phyloP scores from a whole-genome alignment of 2,888 invertebrate genomes.

The Trachelus iudaicus region DNA sequence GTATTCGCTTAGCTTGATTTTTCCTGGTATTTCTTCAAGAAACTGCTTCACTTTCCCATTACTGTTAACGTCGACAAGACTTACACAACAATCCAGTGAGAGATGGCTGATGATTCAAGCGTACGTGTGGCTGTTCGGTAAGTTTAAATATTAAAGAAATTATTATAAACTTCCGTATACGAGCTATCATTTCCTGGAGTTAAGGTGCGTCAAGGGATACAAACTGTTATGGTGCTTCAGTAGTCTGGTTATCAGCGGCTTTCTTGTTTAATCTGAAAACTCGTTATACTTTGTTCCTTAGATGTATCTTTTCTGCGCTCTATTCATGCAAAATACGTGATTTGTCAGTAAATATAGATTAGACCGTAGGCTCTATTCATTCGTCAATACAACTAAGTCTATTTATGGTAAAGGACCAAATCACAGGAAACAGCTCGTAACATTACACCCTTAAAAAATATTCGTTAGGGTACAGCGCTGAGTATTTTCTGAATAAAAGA shows the following conservation, averaged over 20 bases:
- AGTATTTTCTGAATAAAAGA: not conserved
- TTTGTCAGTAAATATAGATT: not conserved
- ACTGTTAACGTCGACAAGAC: conserved; percentile 21
- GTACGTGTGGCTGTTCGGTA: conserved; percentile 64
- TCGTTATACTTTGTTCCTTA: not conserved
- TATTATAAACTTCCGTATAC: conserved; percentile 6
- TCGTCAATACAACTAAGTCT: conserved; percentile 3
- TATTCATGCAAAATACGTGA: not conserved
- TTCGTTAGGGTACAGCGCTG: not conserved
- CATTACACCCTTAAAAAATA: not conserved
- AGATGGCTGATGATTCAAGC: conserved; percentile 63
- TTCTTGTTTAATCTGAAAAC: not conserved
- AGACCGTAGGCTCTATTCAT: not conserved
- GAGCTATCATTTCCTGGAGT: not conserved
- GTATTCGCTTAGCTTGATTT: not conserved
- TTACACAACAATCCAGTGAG: conserved; percentile 29
- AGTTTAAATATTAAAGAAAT: conserved; percentile 32
- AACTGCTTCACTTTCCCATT: not conserved
- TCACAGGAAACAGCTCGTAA: not conserved
- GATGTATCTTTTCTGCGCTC: not conserved
- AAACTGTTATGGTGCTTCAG: conserved; percentile 5
- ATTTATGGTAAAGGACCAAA: not conserved
- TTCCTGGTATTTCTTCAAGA: not conserved
- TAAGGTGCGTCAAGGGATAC: conserved; percentile 10
- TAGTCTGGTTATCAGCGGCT: not conserved